Conservation (phyloP, 2,888 invertebrate species). For the Nomada flava region DNA sequence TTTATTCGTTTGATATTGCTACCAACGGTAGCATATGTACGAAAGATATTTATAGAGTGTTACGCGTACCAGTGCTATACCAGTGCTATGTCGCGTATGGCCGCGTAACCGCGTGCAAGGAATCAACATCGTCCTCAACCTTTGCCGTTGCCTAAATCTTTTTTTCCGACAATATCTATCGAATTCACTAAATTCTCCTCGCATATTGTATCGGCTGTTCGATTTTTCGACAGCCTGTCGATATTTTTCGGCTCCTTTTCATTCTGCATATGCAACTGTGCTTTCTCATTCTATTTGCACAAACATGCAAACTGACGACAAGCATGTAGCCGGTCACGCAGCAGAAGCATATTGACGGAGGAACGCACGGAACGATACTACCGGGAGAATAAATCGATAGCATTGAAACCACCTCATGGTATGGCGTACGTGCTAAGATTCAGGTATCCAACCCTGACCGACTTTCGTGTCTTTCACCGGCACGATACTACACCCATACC, state of each 20-base stretch:
- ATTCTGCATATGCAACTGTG: not conserved
- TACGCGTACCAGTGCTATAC: no score
- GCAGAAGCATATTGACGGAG: not conserved
- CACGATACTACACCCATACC: not conserved
- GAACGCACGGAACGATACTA: conserved; percentile 12
- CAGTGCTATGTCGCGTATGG: no score
- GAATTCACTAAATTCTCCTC: not conserved
- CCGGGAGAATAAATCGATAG: conserved; percentile 2
- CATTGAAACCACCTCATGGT: not conserved
- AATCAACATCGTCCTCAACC: no score
- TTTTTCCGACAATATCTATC: not conserved
- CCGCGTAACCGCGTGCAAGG: no score
- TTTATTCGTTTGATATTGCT: no score
- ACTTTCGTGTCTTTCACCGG: conserved; percentile 56
- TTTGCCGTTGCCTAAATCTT: not conserved
- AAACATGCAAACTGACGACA: not conserved
- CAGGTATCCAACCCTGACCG: conserved; percentile 60
- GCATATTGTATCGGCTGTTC: not conserved
- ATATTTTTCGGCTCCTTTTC: not conserved
- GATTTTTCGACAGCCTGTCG: not conserved
- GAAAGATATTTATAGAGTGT: no score
- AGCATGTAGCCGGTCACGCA: not conserved
- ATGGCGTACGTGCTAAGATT: conserved; percentile 44
- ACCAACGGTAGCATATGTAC: no score
- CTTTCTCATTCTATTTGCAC: no score